A percentile compares a stretch with the other conserved stretches of the same genome.
phyloP scores from a whole-genome alignment of 2,113 vertebrate genomes.

The Phaethornis superciliosus region DNA sequence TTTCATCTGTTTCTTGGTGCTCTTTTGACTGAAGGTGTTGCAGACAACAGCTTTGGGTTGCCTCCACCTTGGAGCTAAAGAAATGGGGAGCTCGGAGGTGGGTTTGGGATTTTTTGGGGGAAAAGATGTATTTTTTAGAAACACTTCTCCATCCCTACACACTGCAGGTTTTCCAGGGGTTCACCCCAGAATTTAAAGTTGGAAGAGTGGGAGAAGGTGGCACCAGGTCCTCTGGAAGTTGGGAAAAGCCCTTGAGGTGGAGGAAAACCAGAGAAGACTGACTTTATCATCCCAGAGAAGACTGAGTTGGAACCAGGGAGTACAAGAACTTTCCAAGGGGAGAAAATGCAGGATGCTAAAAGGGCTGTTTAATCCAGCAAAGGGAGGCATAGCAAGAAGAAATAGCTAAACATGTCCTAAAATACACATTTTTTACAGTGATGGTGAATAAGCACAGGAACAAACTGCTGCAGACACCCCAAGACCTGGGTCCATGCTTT shows the following conservation, averaged over 20 bases:
- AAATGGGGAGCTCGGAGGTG: too few relatives aligned
- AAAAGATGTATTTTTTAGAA: neutral
- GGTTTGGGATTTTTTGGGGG: neutral
- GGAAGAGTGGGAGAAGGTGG: neutral
- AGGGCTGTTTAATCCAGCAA: neutral
- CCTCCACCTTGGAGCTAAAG: neutral
- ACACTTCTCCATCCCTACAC: neutral
- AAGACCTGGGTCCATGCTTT: neutral
- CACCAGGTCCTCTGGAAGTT: accelerated
- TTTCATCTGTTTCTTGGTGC: neutral
- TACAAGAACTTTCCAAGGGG: neutral
- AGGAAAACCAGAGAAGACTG: neutral
- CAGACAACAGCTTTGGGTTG: accelerated
- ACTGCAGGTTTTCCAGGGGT: neutral
- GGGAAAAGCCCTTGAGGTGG: neutral
- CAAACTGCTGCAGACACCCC: accelerated
- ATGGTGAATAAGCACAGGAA: neutral
- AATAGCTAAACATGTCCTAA: neutral
- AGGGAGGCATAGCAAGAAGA: neutral
- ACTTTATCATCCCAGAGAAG: neutral
- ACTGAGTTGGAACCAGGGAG: neutral
- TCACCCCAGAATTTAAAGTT: neutral
- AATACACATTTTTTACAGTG: accelerated
- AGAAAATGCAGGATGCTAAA: neutral
- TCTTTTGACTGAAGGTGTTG: accelerated